A percentile compares a stretch with the other conserved stretches of the same genome.
Conservation (phyloP, 2,113 vertebrate species). For the Hyla sarda region DNA sequence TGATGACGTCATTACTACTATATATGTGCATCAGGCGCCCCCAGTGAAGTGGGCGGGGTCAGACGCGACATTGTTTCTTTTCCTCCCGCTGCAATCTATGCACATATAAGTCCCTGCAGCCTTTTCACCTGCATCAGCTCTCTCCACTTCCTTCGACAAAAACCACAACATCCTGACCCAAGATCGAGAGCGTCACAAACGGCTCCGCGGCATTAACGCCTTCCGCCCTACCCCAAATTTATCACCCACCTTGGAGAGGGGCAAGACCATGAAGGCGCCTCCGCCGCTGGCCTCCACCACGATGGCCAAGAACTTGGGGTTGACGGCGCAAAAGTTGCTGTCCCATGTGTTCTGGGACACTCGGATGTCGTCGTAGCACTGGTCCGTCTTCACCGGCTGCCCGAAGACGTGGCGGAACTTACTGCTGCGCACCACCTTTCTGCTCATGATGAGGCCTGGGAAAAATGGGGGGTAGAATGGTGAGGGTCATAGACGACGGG, state of each 20-base stretch:
- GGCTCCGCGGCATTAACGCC: too few relatives aligned
- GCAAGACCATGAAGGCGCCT: constrained; percentile 87
- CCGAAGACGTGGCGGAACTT: constrained; percentile 93
- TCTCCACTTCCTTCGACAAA: constrained; percentile 35
- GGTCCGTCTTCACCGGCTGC: constrained; percentile 83
- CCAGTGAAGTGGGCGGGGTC: too few relatives aligned
- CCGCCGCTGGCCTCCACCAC: constrained; percentile 90
- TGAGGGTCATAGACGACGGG: not conserved
- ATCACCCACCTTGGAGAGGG: constrained; percentile 80
- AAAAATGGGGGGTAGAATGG: not conserved
- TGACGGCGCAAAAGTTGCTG: constrained; percentile 88
- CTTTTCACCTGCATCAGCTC: constrained; percentile 32
- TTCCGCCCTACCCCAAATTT: too few relatives aligned
- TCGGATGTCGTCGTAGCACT: constrained; percentile 90
- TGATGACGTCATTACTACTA: too few relatives aligned
- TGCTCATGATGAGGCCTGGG: constrained; percentile 73
- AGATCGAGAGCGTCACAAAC: too few relatives aligned
- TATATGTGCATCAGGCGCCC: too few relatives aligned
- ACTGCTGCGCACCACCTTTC: constrained; percentile 85
- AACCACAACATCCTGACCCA: constrained; percentile 40
- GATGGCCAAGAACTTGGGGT: constrained; percentile 90
- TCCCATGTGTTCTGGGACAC: constrained; percentile 95
- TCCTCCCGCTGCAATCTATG: not conserved
- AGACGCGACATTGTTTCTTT: too few relatives aligned
- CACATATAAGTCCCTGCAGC: constrained; percentile 1